Evolutionary conservation across 2,888 invertebrate genomes (phyloP), one percentile per base, ranked within the genome.

Genomic region (Keiferia lycopersicella): DNA sequence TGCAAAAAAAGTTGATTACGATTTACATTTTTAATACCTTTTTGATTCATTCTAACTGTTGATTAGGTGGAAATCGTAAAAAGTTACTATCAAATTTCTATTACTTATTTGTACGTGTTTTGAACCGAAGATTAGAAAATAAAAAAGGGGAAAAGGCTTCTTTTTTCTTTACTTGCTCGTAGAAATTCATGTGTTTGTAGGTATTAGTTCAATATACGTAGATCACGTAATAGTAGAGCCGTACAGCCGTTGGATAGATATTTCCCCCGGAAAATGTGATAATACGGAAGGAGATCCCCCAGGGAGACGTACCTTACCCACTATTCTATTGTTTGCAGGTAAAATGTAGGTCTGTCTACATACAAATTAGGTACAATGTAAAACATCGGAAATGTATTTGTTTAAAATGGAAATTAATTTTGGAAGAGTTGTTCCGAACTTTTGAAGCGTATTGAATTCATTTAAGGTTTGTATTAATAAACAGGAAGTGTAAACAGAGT

Each of bases 21-120:
- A 79, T 81, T 82, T 87, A 79, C 82, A 90, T 87, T 83, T 85
- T 88, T 86, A 76, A 87, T 79, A 78, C 66, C 59, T 48, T 62
- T 64, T 69, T 77, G 77, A 79, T 85, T 81, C 80, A 77, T 80
- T 80, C 80, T 78, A 75, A 79, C 71, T 74, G 70, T 72, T 75
- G 76, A 81, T 80, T 80, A 78, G 74, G 69, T 69, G 73, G 71
- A 79, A 71, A 78, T 80, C 82, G 82, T 87, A 83, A 86, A 87
- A 86, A 82, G 77, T 84, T 80, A 85, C 77, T 80, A 78, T 77
- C 71, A 69, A 71, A 75, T 82, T 80, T 77, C 74, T 78, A 80
- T 84, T 81, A 82, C 81, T 82, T 72, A 81, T 67, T 67, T 67
- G n/a, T n/a, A 72, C 59, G 67, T 68, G 73, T 67, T 72, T 67